Evolutionary conservation across 2,113 vertebrate species (phyloP), one percentile per base, ranked within the genome.

Genomic region (Catharus fuscescens): DNA sequence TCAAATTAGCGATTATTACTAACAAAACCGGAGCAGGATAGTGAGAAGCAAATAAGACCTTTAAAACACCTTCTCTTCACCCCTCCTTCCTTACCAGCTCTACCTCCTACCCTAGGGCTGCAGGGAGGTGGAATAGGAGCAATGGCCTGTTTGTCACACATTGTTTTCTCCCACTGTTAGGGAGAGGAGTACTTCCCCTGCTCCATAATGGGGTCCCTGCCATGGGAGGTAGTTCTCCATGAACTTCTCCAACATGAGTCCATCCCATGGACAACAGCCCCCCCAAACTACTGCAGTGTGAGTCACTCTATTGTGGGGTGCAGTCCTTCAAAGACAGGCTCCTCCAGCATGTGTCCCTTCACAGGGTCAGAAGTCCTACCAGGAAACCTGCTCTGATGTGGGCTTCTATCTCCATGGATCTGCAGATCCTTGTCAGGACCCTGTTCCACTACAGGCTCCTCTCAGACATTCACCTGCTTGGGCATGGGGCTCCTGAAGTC

Each of bases 271-370:
- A 9, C 18, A 60, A 5, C 38, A 69, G 36, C 26, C 3, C 7
- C 16, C 7, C 4, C 4, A 44, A 2, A 31, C 36, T 53, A 10
- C 28, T 77, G 38, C 45, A 38, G 28, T 0, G 0, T 52, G 53
- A 9, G 32, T 77, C 21, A 14, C 11, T 52, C 53, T 77, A 60
- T 44, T 52, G 14, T 0, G 0, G 14, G 8, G 18, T 52, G 36
- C 21, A 32, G 36, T 67, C 53, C 14, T 52, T 60, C 45, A 44
- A 28, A 53, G 21, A 36, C 26, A 77, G 21, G 14, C 18, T 52
- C 14, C 21, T 52, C 7, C 53, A 67, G 20, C 0, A 0, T 44
- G 36, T 57, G 26, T 32, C 20, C 14, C 14, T 42, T 25, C 32
- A 32, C 32, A 77, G 53, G 14, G 45, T 59, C 36, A 23, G 17